Evolutionary conservation across 2,113 vertebrate species (phyloP).

Genomic region (Columba livia): DNA sequence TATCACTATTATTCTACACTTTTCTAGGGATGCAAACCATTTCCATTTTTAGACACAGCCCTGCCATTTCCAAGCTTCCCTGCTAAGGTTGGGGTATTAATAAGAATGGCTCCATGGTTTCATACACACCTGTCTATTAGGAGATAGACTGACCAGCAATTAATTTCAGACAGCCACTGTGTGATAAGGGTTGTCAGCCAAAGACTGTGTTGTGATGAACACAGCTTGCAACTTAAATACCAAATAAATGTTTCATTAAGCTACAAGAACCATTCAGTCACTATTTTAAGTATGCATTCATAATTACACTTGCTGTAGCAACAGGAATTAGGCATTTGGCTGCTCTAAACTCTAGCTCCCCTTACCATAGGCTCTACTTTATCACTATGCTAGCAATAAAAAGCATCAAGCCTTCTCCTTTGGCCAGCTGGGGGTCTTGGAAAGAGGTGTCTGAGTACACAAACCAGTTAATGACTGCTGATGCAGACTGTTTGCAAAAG

Average conservation of each 20-base stretch:
- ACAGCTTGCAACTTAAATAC: not conserved
- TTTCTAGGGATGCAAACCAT: not conserved
- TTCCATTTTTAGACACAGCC: not conserved
- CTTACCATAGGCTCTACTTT: not conserved
- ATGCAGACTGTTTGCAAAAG: not conserved
- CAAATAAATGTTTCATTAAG: slow-evolving; percentile 1
- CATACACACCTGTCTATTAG: not conserved
- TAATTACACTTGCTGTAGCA: not conserved
- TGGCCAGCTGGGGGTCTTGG: not conserved
- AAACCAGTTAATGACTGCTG: not conserved
- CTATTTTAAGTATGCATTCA: not conserved
- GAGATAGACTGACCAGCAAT: not conserved
- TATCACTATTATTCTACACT: not conserved
- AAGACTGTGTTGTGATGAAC: not conserved
- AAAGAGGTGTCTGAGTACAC: not conserved
- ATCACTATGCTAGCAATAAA: not conserved
- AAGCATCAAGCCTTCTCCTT: not conserved
- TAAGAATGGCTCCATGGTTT: not conserved
- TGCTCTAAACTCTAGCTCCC: not conserved
- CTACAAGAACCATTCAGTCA: not conserved
- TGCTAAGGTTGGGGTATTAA: not conserved
- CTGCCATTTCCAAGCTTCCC: not conserved
- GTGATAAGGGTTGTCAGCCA: not conserved
- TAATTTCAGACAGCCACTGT: slow-evolving; percentile 13
- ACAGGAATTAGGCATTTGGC: not conserved